A percentile compares a stretch with the other conserved stretches of the same genome.
phyloP scores from a whole-genome alignment of 2,888 invertebrate species.

The Drosophila histrio region DNA sequence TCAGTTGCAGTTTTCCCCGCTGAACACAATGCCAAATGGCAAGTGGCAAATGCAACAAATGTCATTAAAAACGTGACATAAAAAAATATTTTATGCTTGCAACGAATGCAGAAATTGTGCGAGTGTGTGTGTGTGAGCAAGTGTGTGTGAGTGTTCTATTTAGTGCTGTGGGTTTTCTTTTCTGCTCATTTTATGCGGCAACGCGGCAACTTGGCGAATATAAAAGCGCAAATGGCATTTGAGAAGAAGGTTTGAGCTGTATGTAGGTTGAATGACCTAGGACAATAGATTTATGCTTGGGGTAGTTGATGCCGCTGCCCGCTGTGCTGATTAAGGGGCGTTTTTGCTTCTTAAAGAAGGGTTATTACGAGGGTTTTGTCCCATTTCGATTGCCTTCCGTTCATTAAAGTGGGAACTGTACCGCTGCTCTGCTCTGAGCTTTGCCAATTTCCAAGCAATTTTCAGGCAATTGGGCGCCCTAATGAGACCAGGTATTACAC shows the following conservation, averaged over 20 bases:
- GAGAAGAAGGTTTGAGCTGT: conserved; percentile 20
- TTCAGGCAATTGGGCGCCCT: conserved; percentile 67
- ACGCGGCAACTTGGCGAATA: conserved; percentile 58
- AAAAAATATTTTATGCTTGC: conserved; percentile 70
- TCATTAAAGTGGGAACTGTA: conserved; percentile 46
- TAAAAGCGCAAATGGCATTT: conserved; percentile 69
- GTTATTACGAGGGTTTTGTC: conserved; percentile 52
- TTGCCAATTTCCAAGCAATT: conserved; percentile 69
- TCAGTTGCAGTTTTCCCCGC: neutral
- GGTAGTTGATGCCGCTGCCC: conserved; percentile 73
- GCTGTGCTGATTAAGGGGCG: conserved; percentile 77
- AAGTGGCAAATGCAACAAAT: conserved; percentile 72
- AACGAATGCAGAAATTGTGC: conserved; percentile 33
- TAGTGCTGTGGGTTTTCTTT: conserved; percentile 30
- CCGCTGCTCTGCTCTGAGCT: conserved; percentile 5
- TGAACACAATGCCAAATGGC: conserved; percentile 45
- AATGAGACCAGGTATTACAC: conserved; percentile 65
- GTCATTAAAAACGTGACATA: conserved; percentile 77
- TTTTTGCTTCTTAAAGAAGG: conserved; percentile 65
- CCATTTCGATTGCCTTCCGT: conserved; percentile 57
- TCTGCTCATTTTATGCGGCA: conserved; percentile 61
- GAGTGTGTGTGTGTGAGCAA: neutral
- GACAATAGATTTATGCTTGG: conserved; percentile 75
- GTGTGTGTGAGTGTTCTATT: conserved; percentile 6
- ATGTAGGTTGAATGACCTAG: conserved; percentile 76